These are phyloP conservation scores for Meteorus sp. DNA, from an alignment of 1,140 invertebrate species.

Conservation along the genomic window DNA sequence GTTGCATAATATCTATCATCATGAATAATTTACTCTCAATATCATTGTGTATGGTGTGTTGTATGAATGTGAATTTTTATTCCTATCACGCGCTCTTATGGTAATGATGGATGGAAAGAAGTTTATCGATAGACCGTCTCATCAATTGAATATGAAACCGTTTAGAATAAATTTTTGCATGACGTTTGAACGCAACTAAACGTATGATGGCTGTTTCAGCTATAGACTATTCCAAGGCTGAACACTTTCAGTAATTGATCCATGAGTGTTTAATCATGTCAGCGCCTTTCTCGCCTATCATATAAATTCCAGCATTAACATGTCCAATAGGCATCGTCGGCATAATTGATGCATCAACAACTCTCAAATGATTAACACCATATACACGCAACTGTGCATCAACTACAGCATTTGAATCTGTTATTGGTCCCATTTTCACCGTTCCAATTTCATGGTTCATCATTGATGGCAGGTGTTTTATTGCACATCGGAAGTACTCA, in stretches of 20 bases:
- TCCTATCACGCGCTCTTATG: too few relatives aligned
- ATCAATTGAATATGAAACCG: too few relatives aligned
- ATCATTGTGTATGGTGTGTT: too few relatives aligned
- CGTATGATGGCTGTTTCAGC: too few relatives aligned
- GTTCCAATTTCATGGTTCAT: constrained; percentile 74
- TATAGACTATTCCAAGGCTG: too few relatives aligned
- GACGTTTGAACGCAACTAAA: too few relatives aligned
- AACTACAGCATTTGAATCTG: constrained; percentile 72
- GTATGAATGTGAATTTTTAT: too few relatives aligned
- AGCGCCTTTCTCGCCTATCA: constrained; percentile 86
- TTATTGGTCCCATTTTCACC: constrained; percentile 74
- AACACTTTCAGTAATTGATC: constrained; percentile 18
- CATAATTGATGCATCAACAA: constrained; percentile 78
- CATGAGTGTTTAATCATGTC: constrained; percentile 71
- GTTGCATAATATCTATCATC: too few relatives aligned
- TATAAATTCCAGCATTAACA: constrained; percentile 72
- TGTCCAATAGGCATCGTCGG: constrained; percentile 73
- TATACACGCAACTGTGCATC: constrained; percentile 71
- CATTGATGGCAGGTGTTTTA: constrained; percentile 64
- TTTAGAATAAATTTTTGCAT: too few relatives aligned
- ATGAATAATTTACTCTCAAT: too few relatives aligned
- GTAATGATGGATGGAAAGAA: too few relatives aligned
- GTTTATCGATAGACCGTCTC: too few relatives aligned
- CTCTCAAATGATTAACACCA: constrained; percentile 70
- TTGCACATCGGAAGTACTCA: constrained; percentile 75